Evolutionary conservation across 92 coral and sea anemone species (phyloP), one percentile per base, ranked within the genome.

Genomic region (Phenganax stokvisi): DNA sequence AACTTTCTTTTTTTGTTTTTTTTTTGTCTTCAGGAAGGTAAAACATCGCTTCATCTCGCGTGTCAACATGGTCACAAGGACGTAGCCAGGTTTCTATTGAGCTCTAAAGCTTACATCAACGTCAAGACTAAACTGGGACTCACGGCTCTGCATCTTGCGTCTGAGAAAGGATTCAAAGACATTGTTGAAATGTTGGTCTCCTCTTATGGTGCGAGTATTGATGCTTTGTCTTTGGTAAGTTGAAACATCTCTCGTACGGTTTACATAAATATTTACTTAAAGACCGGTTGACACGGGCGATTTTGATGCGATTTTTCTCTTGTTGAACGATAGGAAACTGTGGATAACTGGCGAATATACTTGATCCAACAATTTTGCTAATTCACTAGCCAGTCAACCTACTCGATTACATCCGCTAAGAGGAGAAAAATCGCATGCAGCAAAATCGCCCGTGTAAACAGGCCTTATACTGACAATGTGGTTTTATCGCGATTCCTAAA

Each of bases 111-210:
- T 37, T 94, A 92, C 72, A 93, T 94, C 84, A 92, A 94, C 81
- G 97, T 96, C 1, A 94, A 94, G 76, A 94, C 97, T 56, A 94
- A 92, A 97, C 91, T 94, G 37, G 98, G 97, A 1, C 85, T 94
- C 56, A 92, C 98, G 47, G 91, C 98, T 10, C 85, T 94, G 25
- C 98, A 94, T 86, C 89, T 92, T 59, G 98, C 98, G 9, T 89
- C 96, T 13, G 90, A 94, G 80, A 90, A 88, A 54, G 98, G 98
- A 10, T 96, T 90, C 61, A 88, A 90, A 87, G 97, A 90, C 54
- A 89, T 94, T 44, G 98, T 94, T 44, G 97, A 93, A 9, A 90
- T 91, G 56, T 85, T 94, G 17, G 96, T 92, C 17, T 89, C 92
- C 29, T 89, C 80, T 8, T 89, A 83, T 85, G 85, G 88, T 77